phyloP scores from a whole-genome alignment of 2,113 vertebrate genomes.

The Smithornis capensis region DNA sequence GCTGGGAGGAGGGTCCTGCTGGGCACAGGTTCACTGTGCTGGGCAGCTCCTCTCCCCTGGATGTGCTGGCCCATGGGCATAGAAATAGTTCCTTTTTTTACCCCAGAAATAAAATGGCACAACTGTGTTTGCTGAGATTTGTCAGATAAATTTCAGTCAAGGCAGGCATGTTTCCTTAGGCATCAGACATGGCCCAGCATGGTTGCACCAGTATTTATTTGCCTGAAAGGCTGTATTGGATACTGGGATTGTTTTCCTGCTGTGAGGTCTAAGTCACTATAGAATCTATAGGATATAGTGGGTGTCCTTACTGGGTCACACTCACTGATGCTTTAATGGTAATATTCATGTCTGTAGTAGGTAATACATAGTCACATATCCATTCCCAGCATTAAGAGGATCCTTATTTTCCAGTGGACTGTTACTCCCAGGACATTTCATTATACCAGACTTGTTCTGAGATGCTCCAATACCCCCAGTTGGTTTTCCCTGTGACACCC shows the following conservation, averaged over 20 bases:
- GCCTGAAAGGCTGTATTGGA: neutral
- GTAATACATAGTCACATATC: neutral
- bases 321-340: neutral
- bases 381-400: neutral
- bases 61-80: fast-evolving
- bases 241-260: neutral
- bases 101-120: neutral
- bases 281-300: neutral
- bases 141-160: neutral
- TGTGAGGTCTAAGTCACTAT: too few species aligned
- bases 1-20: neutral
- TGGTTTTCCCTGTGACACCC: too few species aligned
- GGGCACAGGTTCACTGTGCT: fast-evolving
- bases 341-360: too few species aligned
- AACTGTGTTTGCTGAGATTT: neutral
- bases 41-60: neutral
- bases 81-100: neutral
- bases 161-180: neutral
- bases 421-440: neutral
- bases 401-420: neutral
- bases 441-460: neutral
- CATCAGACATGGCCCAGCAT: neutral
- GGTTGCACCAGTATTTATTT: too few species aligned
- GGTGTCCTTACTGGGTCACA: neutral
- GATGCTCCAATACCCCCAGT: fast-evolving